Conservation (phyloP, 1,140 invertebrate species). For the Hylaeus volcanicus region DNA sequence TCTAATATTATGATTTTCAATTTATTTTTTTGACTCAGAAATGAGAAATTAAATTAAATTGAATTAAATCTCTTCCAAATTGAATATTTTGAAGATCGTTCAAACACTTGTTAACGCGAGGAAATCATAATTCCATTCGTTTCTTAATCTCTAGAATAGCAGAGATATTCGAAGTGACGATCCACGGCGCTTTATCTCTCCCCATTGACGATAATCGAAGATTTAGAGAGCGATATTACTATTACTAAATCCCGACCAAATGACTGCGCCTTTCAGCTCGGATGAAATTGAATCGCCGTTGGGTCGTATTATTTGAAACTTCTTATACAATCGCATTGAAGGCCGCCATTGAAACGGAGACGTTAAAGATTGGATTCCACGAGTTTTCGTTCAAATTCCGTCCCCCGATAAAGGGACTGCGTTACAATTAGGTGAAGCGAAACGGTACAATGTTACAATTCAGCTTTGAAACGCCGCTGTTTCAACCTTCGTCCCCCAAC, state of each 20-base stretch:
- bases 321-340: neutral
- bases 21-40: too few species aligned
- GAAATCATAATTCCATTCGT: too few species aligned
- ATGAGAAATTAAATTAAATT: too few species aligned
- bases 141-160: too few species aligned
- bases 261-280: neutral
- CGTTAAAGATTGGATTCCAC: neutral
- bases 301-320: constrained; percentile 5
- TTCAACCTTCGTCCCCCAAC: neutral
- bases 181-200: neutral
- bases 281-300: neutral
- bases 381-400: neutral
- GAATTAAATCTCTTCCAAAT: too few species aligned
- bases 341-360: neutral
- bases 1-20: too few species aligned
- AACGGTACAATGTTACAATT: neutral
- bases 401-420: neutral
- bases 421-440: neutral
- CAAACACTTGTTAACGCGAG: too few species aligned
- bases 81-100: too few species aligned
- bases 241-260: neutral
- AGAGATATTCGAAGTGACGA: too few species aligned
- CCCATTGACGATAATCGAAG: neutral
- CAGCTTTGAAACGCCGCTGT: too few species aligned
- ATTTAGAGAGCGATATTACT: constrained; percentile 1